phyloP scores from a whole-genome alignment of 2,113 vertebrate species.

The Tupaia tana region DNA sequence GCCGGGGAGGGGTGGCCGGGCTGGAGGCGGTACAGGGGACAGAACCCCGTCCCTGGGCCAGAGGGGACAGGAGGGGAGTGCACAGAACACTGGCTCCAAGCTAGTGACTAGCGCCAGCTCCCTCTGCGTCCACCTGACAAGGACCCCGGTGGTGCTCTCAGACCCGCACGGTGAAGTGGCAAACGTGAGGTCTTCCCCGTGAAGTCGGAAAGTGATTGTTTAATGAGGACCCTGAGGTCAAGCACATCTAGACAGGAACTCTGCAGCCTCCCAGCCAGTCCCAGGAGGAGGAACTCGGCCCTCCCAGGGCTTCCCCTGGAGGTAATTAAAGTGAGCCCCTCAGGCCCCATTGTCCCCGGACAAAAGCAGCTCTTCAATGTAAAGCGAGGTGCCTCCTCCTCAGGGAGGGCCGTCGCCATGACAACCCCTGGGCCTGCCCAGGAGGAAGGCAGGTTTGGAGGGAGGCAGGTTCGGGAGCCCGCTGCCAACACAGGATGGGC shows the following conservation, averaged over 20 bases:
- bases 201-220: not conserved
- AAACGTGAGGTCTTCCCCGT: not conserved
- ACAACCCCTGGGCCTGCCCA: not conserved
- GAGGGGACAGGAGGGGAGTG: not conserved
- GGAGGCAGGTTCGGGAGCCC: too few relatives aligned
- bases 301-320: not conserved
- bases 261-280: not conserved
- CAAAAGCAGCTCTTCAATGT: constrained; percentile 38
- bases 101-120: not conserved
- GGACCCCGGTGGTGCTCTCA: accelerated
- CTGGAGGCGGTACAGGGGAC: accelerated
- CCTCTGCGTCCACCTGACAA: accelerated
- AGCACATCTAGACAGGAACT: not conserved
- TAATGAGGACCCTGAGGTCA: accelerated
- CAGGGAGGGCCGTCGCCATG: not conserved
- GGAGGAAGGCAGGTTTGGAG: not conserved
- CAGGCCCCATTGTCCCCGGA: not conserved
- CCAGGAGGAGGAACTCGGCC: too few relatives aligned
- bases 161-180: not conserved
- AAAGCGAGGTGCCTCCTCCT: not conserved
- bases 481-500: not conserved
- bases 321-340: constrained; percentile 44
- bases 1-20: not conserved
- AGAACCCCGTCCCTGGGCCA: not conserved
- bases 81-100: not conserved